Conservation (phyloP, 2,113 vertebrate species). For the Drymodes brunneopygia region DNA sequence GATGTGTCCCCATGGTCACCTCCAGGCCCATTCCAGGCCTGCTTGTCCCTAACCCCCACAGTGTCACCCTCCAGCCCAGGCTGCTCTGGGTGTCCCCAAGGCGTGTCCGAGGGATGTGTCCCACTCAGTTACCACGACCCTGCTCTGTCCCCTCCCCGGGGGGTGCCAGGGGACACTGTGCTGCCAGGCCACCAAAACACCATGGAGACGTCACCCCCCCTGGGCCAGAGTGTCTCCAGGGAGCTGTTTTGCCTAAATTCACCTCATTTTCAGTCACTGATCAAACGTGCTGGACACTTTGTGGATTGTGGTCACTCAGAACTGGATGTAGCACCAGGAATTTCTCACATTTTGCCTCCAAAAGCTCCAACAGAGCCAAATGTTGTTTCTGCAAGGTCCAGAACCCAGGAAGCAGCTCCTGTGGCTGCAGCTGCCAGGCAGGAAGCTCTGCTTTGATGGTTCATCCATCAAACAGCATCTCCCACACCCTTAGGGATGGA, state of each 20-base stretch:
- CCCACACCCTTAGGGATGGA: rapidly evolving
- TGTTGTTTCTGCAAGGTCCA: not conserved
- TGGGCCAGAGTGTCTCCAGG: not conserved
- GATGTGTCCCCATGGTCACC: too few relatives aligned
- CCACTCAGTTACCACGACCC: not conserved
- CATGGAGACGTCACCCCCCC: not conserved
- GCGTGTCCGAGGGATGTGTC: not conserved
- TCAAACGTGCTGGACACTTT: too few relatives aligned
- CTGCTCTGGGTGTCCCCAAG: not conserved
- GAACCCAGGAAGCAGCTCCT: not conserved
- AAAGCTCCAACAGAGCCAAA: not conserved
- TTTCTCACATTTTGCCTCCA: not conserved
- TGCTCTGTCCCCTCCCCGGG: rapidly evolving
- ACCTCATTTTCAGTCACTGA: not conserved
- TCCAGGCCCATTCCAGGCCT: too few relatives aligned
- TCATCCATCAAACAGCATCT: not conserved
- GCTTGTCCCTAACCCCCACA: too few relatives aligned
- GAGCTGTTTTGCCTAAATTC: not conserved
- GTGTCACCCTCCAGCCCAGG: too few relatives aligned
- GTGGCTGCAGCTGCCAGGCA: rapidly evolving
- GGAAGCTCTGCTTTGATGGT: not conserved
- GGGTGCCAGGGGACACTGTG: not conserved
- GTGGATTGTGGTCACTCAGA: rapidly evolving
- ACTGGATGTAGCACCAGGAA: too few relatives aligned
- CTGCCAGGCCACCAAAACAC: not conserved